Conservation (phyloP, 1,140 invertebrate species). For the Heliconius himera region DNA sequence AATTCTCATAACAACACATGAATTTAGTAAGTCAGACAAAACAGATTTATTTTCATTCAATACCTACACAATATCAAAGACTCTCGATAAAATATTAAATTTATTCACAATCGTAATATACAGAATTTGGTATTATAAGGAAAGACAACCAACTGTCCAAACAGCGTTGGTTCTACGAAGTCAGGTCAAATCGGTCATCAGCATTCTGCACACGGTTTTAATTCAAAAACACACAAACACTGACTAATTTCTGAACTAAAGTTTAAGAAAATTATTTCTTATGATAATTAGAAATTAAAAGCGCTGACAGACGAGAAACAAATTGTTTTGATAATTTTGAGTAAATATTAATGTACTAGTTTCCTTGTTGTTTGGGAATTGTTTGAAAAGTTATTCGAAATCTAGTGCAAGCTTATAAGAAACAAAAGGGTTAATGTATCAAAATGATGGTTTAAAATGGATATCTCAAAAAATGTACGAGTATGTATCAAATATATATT, state of each 20-base stretch:
- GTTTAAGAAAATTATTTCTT: no score
- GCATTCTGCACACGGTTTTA: slow-evolving; percentile 17
- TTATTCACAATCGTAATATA: not conserved
- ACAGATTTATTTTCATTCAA: not conserved
- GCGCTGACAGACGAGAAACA: not conserved
- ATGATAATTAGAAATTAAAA: not conserved
- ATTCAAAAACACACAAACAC: slow-evolving; percentile 1
- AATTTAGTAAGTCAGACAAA: not conserved
- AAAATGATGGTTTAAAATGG: no score
- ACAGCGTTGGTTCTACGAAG: not conserved
- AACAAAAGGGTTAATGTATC: not conserved
- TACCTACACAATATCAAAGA: not conserved
- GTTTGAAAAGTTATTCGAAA: not conserved
- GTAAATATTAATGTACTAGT: slow-evolving; percentile 6
- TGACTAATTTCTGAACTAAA: not conserved
- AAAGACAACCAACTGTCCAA: slow-evolving; percentile 21
- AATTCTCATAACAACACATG: no score
- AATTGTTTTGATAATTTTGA: not conserved
- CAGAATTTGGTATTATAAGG: not conserved
- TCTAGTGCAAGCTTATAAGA: not conserved
- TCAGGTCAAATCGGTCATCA: slow-evolving; percentile 12
- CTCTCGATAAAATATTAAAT: not conserved
- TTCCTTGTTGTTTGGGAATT: not conserved
- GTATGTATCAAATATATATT: no score
- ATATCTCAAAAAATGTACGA: not conserved